These are phyloP conservation scores for Jaculus jaculus DNA, from an alignment of 2,113 vertebrate genomes.

Conservation along the genomic window DNA sequence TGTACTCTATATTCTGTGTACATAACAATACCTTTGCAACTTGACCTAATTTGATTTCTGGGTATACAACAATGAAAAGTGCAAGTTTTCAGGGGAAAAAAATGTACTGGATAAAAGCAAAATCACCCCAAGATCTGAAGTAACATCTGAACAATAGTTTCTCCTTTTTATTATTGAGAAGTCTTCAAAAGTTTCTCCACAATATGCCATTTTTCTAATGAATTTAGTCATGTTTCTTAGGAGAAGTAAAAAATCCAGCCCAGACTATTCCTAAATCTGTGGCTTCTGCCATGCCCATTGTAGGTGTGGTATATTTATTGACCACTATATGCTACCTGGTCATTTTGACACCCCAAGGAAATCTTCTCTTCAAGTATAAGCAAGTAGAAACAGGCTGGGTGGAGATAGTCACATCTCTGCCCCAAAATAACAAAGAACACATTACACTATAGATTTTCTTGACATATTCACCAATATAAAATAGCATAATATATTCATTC, in stretches of 20 bases:
- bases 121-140: background rate
- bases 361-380: background rate
- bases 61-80: background rate
- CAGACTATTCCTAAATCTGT: background rate
- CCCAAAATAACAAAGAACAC: too few species aligned
- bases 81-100: background rate
- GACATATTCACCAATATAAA: too few species aligned
- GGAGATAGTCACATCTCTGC: too few species aligned
- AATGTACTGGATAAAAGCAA: background rate
- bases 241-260: background rate
- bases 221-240: background rate
- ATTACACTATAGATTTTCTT: too few species aligned
- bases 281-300: too few species aligned
- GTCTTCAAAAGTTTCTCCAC: background rate
- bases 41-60: background rate
- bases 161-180: background rate
- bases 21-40: too few species aligned
- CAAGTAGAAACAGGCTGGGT: background rate
- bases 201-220: background rate
- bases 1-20: too few species aligned
- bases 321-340: background rate
- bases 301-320: background rate
- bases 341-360: background rate
- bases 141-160: background rate
- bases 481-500: too few species aligned